Percentiles rank a stretch among this genome's conserved stretches.
phyloP scores from a whole-genome alignment of 1,140 invertebrate species.

The Holotrichia oblita region DNA sequence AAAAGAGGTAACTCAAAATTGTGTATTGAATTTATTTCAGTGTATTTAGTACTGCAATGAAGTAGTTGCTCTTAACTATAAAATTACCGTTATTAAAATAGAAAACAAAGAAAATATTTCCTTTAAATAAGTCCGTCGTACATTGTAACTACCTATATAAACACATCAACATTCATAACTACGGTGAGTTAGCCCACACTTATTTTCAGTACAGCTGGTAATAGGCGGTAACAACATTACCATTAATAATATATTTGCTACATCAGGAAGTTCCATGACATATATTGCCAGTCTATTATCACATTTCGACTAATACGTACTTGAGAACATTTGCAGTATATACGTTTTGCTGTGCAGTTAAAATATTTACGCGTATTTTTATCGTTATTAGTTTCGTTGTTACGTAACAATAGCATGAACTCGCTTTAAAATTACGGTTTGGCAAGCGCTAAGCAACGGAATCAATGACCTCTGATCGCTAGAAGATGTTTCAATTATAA shows the following conservation, averaged over 20 bases:
- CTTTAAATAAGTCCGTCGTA: neutral
- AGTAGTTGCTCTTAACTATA: too few relatives aligned
- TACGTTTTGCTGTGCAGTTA: neutral
- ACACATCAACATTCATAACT: neutral
- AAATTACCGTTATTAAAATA: slow-evolving; percentile 8
- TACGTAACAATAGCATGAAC: neutral
- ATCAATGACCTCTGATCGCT: neutral
- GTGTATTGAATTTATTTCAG: too few relatives aligned
- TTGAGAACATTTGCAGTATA: neutral
- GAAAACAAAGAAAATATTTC: neutral
- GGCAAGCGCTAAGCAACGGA: neutral
- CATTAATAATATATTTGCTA: neutral
- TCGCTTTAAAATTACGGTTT: neutral
- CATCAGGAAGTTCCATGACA: neutral
- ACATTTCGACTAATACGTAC: neutral
- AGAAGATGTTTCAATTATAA: slow-evolving; percentile 3
- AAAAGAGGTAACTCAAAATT: too few relatives aligned
- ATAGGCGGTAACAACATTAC: neutral
- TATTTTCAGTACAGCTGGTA: neutral
- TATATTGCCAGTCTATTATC: neutral
- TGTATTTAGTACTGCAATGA: too few relatives aligned
- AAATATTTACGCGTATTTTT: neutral
- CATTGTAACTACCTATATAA: neutral
- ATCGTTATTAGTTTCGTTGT: neutral
- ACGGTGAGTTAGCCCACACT: neutral